A percentile compares a stretch with the other conserved stretches of the same genome.
phyloP scores from a whole-genome alignment of 2,797 vertebrate species.

The Poliocrania exsul region DNA sequence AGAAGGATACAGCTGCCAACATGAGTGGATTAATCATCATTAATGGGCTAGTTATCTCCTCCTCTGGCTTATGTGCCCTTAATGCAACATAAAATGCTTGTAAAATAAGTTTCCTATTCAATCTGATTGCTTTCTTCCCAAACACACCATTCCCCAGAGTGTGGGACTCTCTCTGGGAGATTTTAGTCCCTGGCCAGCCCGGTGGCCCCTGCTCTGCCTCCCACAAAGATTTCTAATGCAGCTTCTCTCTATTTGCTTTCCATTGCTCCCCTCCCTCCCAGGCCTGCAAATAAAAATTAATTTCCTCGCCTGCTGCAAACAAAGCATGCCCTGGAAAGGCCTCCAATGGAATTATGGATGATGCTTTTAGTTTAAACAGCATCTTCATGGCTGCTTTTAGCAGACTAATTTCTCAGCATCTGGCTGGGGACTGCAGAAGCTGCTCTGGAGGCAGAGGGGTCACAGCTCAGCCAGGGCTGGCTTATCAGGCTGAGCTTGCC shows the following conservation, averaged over 20 bases:
- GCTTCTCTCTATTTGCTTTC: background rate
- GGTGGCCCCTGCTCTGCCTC: constrained; percentile 23
- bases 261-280: background rate
- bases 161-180: background rate
- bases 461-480: background rate
- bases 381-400: background rate
- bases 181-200: constrained; percentile 6
- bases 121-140: constrained; percentile 55
- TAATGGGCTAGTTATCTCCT: constrained; percentile 67
- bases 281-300: background rate
- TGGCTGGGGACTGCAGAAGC: background rate
- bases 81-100: constrained; percentile 65
- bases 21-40: constrained; percentile 66
- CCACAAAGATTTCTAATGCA: background rate
- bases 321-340: background rate
- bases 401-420: background rate
- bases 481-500: background rate
- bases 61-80: constrained; percentile 44
- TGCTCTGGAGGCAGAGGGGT: background rate
- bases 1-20: background rate
- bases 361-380: background rate
- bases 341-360: background rate
- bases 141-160: constrained; percentile 31
- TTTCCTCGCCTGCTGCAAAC: background rate
- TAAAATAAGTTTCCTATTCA: constrained; percentile 50